phyloP scores from a whole-genome alignment of 2,113 vertebrate genomes.

The Ibidorhyncha struthersii region DNA sequence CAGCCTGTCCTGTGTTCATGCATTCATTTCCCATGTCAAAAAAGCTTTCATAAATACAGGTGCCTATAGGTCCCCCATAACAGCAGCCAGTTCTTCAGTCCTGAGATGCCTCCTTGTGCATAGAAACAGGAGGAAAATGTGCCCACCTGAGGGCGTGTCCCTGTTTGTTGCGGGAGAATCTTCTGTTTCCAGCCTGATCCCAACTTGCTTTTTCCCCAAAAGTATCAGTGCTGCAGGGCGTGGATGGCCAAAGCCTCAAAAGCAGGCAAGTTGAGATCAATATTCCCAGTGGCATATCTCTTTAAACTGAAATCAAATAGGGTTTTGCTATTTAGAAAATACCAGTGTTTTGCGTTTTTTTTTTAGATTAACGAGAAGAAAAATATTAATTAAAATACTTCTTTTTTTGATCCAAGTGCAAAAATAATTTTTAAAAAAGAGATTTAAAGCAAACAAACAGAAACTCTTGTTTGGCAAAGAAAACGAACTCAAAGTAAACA shows the following conservation, averaged over 20 bases:
- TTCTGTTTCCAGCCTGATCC: background rate
- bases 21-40: background rate
- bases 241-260: background rate
- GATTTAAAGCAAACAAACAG: conserved; percentile 7
- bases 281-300: background rate
- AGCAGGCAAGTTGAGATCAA: background rate
- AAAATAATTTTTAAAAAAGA: background rate
- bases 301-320: conserved; percentile 1
- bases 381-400: conserved; percentile 30
- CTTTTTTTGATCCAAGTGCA: background rate
- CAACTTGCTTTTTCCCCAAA: background rate
- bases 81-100: background rate
- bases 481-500: conserved; percentile 44
- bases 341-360: background rate
- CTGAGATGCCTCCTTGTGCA: background rate
- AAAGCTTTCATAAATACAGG: background rate
- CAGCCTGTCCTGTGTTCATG: background rate
- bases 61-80: background rate
- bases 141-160: background rate
- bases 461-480: conserved; percentile 27
- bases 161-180: background rate
- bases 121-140: background rate
- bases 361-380: background rate
- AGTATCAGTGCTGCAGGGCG: background rate
- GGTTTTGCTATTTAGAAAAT: conserved; percentile 20